Evolutionary conservation across 2,113 vertebrate genomes (phyloP).

Genomic region (Lampris incognitus): DNA sequence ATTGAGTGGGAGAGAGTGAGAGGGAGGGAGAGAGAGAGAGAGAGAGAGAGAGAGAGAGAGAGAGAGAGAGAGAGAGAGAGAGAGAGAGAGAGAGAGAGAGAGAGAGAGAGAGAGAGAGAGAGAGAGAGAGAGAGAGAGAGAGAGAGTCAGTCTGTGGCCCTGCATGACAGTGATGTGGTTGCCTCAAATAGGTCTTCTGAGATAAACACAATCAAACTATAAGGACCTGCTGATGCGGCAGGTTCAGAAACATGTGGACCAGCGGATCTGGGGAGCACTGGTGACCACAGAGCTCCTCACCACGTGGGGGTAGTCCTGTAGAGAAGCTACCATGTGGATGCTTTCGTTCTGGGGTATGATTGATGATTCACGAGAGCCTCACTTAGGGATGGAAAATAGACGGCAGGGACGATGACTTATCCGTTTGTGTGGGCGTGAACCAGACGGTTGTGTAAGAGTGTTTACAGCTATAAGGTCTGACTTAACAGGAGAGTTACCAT

Average conservation of each 20-base stretch:
- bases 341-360: constrained; percentile 30
- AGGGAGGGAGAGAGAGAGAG: too few species aligned
- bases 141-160: not conserved
- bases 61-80: too few species aligned
- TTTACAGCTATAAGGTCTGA: not conserved
- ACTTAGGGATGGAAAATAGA: constrained; percentile 36
- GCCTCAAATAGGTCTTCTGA: constrained; percentile 9
- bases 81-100: too few species aligned
- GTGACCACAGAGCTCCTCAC: constrained; percentile 9
- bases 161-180: not conserved
- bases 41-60: too few species aligned
- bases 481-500: not conserved
- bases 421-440: not conserved
- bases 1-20: too few species aligned
- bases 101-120: too few species aligned
- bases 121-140: too few species aligned
- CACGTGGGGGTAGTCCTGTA: constrained; percentile 7
- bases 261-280: constrained; percentile 33
- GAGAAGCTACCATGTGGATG: constrained; percentile 12
- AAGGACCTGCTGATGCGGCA: constrained; percentile 20
- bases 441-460: not conserved
- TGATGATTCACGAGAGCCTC: constrained; percentile 25
- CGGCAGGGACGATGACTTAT: constrained; percentile 6
- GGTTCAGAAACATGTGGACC: constrained; percentile 31
- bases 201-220: constrained; percentile 35